phyloP scores from a whole-genome alignment of 2,113 vertebrate species.

The Oreochromis spilurus region DNA sequence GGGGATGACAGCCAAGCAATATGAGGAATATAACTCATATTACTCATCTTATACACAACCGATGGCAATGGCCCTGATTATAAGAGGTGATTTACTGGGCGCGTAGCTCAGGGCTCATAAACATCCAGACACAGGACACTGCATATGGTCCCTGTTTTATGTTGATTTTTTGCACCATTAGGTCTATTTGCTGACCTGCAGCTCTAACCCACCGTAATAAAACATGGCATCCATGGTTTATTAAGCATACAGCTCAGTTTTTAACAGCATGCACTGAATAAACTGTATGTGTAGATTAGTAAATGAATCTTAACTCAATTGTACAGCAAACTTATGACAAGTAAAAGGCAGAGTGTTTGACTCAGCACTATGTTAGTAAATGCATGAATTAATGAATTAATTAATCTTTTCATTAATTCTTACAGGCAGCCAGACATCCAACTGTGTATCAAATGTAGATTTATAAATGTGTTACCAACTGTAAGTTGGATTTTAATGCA shows the following conservation, averaged over 20 bases:
- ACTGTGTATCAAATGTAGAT: background rate
- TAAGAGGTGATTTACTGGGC: slow-evolving; percentile 65
- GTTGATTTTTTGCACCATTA: slow-evolving; percentile 71
- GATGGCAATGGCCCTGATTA: slow-evolving; percentile 68
- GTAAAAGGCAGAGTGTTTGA: background rate
- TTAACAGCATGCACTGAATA: slow-evolving; percentile 38
- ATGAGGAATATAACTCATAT: slow-evolving; percentile 68
- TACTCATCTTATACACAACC: slow-evolving; percentile 63
- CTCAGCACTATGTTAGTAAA: background rate
- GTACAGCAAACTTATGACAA: background rate
- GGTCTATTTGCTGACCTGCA: slow-evolving; percentile 67
- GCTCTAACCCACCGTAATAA: slow-evolving; percentile 41
- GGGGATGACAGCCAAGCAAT: slow-evolving; percentile 55
- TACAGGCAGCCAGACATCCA: background rate
- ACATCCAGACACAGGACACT: slow-evolving; percentile 51
- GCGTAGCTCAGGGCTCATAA: slow-evolving; percentile 57
- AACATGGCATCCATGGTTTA: slow-evolving; percentile 38
- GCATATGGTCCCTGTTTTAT: slow-evolving; percentile 62
- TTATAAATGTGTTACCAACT: background rate
- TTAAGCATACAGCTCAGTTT: slow-evolving; percentile 41
- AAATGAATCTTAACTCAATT: background rate
- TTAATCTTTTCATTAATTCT: background rate
- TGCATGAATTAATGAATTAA: background rate
- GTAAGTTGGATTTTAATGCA: background rate
- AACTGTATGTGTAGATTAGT: slow-evolving; percentile 5